Base-by-base conservation (phyloP, 1,140 invertebrate genomes). In the Zaprionus inermis region DNA sequence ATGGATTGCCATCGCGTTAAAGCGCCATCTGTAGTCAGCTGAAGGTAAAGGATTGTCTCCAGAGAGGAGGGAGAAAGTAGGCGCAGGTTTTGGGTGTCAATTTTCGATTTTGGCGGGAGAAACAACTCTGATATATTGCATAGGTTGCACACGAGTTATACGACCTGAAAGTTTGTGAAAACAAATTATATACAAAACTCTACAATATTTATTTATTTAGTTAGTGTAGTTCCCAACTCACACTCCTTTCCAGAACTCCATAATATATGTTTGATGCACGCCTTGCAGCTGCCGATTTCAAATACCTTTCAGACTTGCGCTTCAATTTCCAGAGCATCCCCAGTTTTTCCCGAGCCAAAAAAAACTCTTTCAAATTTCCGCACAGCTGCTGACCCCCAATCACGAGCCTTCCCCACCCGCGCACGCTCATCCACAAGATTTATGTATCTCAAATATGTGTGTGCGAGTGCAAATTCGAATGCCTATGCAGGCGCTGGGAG, bases 1-100 rank as follows among this genome's bases (percentile, higher is more conserved):
- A 91, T 91, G 90, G 86, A 91, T 91, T 85, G 89, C 79, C 81
- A 81, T 90, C 78, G 78, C 79, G 81, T 90, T 89, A 86, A 86
- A 86, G 84, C 83, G 83, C 73, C 83, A 86, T 88, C 83, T 86
- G 83, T 85, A 85, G 81, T 76, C 82, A 69, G 75, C 65, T 65
- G 63, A 78, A 82, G 76, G 83, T 83, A 58, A 58, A 22, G 54
- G 52, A 30, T 82, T 46, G 18, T 55, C 16, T 11, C 14, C 41
- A 18, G n/a, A 12, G 14, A 55, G 18, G 4, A 16, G 12, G 16
- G 44, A 7, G 14, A 7, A 44, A 44, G n/a, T 10, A 7, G 38
- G 38, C n/a, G 38, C 3, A 9, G n/a, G 38, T 44, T 44, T 44
- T 44, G n/a, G 6, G 16, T 9, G n/a, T 2, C n/a, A 3, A 3